Base-by-base conservation (phyloP, 2,797 vertebrate genomes). In the Chloroceryle inda region DNA sequence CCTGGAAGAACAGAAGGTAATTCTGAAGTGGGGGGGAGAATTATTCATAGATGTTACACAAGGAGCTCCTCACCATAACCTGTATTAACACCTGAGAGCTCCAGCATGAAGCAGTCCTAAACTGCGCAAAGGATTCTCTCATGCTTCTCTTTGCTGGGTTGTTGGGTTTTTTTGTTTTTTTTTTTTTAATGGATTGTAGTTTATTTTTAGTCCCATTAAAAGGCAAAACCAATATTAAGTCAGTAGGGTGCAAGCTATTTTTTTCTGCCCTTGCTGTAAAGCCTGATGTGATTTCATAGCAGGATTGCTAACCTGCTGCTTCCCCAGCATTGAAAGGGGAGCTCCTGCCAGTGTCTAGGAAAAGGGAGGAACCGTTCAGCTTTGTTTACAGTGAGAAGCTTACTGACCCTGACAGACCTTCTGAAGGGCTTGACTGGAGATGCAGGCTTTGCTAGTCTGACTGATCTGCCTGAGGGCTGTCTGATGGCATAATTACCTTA, bases 341-440 rank as follows among this genome's bases (percentile, higher is more conserved):
- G 2, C 42, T 92, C 49, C 35, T 89, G 73, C 44, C 40, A 26
- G 19, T 5, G 14, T 42, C 44, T n/a, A 7, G 9, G 35, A 77
- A 42, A 62, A 21, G 0, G 0, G 0, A n/a, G 61, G n/a, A 23
- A 45, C 7, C 14, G 1, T 68, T 80, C 24, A 17, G 23, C 26
- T 68, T 88, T 76, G 31, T 55, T 88, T 62, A 18, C 37, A 33
- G 24, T 17, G 55, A 61, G 56, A 20, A 52, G 53, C 19, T 59
- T 15, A 29, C 23, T 45, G 66, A 3, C 56, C 17, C 37, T 22
- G 31, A 17, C 17, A 44, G 33, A 15, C 47, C 74, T 92, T 58
- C 37, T 47, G 50, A 63, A 88, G 77, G 58, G 42, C 40, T 73
- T 69, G n/a, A 13, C 47, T 67, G 71, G 63, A 77, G 61, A 40